Conservation (phyloP, 2,797 vertebrate genomes). For the Nothura maculosa region DNA sequence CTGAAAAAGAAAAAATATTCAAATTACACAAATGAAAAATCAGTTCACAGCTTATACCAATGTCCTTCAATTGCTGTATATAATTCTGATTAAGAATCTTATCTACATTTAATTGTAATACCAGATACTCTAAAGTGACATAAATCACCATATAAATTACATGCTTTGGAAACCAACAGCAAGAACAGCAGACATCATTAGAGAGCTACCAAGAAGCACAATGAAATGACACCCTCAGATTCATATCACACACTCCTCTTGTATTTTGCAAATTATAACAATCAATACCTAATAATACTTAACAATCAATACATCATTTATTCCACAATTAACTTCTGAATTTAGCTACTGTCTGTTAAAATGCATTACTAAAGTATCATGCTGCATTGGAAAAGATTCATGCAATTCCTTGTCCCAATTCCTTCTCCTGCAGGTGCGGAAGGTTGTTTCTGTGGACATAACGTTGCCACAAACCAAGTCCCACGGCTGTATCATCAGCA, state of each 20-base stretch:
- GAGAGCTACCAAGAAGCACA: not conserved
- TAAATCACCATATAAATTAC: not conserved
- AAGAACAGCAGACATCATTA: not conserved
- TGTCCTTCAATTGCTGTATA: not conserved
- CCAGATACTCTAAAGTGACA: not conserved
- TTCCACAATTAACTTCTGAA: not conserved
- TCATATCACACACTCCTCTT: not conserved
- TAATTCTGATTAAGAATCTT: not conserved
- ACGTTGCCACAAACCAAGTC: not conserved
- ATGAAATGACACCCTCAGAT: not conserved
- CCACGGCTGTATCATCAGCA: not conserved
- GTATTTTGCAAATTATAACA: not conserved
- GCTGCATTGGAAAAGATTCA: not conserved
- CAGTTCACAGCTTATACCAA: not conserved
- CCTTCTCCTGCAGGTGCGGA: not conserved
- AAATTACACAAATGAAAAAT: not conserved
- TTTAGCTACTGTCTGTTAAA: not conserved
- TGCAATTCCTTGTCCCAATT: not conserved
- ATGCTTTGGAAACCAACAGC: not conserved
- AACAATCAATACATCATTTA: not conserved
- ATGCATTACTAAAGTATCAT: not conserved
- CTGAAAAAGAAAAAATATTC: slow-evolving; percentile 77
- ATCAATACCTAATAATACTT: not conserved
- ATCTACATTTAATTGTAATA: not conserved
- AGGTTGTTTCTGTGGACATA: not conserved